Base-by-base conservation (phyloP, 2,113 vertebrate species). In the Corydoras maculifer region DNA sequence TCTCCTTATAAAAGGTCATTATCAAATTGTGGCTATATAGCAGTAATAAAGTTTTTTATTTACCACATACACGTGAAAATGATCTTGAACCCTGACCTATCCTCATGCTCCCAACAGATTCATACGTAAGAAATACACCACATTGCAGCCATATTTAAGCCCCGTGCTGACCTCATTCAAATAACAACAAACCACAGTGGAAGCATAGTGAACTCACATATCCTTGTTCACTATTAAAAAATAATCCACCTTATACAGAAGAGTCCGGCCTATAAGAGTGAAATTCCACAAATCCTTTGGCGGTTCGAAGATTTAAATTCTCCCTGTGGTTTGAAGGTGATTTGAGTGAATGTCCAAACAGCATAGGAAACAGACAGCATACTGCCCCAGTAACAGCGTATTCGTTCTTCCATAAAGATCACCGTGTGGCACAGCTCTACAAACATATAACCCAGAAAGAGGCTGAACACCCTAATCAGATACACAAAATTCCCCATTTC, bases 181-280 rank as follows among this genome's bases (percentile, higher is more conserved):
- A 74, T 71, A 31, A 62, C 61, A 54, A 18, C 63, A 66, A 70
- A 35, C 58, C 25, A 64, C 62, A 51, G 50, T 14, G 32, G 50
- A 73, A 61, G 14, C 32, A 53, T 12, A 4, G 10, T 14, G 18
- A 54, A 58, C 13, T 29, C n/a, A 25, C 4, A 59, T 15, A 51
- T 48, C 55, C 25, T 32, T 29, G 53, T 66, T 63, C 18, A 55
- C 30, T 25, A 11, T 58, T 69, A 72, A 66, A 25, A 75, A 86
- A 88, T 84, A 87, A 87, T 9, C 9, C 49, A 87, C 79, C 29
- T 18, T 90, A 86, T 87, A 76, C 55, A 58, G 65, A 74, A 71
- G 69, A 78, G 49, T 32, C 57, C 63, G 57, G 82, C 68, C 75
- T 50, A 49, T 51, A 43, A 43, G 35, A 43, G 35, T 43, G 35